phyloP scores from a whole-genome alignment of 1,140 invertebrate species.

The Drosophila nannoptera region DNA sequence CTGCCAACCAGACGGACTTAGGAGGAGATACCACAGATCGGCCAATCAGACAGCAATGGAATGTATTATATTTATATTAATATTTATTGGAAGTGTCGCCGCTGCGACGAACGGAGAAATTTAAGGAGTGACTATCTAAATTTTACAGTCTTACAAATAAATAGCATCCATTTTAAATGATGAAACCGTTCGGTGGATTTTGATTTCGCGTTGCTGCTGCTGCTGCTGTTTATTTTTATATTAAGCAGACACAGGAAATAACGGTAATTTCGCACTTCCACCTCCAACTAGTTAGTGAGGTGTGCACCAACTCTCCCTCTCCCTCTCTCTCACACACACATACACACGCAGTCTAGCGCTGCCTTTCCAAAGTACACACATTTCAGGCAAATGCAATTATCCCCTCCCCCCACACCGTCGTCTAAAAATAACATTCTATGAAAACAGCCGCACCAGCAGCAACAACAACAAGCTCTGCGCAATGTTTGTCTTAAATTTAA shows the following conservation, averaged over 20 bases:
- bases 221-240: slow-evolving; percentile 5
- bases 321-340: not conserved
- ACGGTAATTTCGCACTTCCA: slow-evolving; percentile 57
- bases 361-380: slow-evolving; percentile 40
- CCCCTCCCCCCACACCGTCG: slow-evolving; percentile 42
- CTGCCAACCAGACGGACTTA: slow-evolving; percentile 50
- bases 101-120: slow-evolving; percentile 58
- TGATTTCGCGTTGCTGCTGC: not conserved
- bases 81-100: slow-evolving; percentile 69
- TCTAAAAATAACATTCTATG: slow-evolving; percentile 59
- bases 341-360: slow-evolving; percentile 7
- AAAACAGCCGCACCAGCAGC: slow-evolving; percentile 37
- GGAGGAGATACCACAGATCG: slow-evolving; percentile 22
- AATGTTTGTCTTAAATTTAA: slow-evolving; percentile 53
- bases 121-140: slow-evolving; percentile 59
- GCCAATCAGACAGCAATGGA: slow-evolving; percentile 54
- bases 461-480: not conserved
- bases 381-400: slow-evolving; percentile 27
- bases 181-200: not conserved
- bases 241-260: slow-evolving; percentile 62
- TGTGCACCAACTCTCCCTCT: slow-evolving; percentile 9
- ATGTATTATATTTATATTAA: slow-evolving; percentile 75
- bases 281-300: slow-evolving; percentile 12
- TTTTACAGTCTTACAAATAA: slow-evolving; percentile 70
- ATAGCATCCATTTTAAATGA: slow-evolving; percentile 69